Evolutionary conservation across 1,140 invertebrate species (phyloP).

Genomic region (Eriosoma lanigerum): DNA sequence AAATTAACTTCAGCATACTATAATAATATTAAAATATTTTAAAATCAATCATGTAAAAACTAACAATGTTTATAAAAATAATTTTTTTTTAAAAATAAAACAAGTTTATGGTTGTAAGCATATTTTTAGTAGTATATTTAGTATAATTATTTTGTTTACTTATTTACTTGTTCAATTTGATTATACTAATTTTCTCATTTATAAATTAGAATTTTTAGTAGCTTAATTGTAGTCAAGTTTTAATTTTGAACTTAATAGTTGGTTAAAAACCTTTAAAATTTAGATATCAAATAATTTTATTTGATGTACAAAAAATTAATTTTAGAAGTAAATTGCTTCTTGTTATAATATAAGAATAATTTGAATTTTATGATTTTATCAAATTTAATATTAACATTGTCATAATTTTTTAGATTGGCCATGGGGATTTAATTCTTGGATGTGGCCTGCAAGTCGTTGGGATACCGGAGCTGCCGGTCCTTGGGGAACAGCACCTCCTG

Average conservation of each 20-base stretch:
- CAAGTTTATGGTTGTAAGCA: not conserved
- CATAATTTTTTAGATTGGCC: slow-evolving; percentile 34
- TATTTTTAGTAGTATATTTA: not conserved
- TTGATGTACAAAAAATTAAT: not conserved
- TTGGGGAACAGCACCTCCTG: slow-evolving; percentile 31
- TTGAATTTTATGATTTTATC: not conserved
- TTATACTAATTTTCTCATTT: not conserved
- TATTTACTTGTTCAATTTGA: not conserved
- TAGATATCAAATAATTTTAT: not conserved
- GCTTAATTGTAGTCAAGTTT: not conserved
- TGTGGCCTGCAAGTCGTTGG: slow-evolving; percentile 43
- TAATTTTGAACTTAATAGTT: not conserved
- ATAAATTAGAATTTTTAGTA: not conserved
- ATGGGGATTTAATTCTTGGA: slow-evolving; percentile 48
- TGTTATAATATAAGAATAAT: not conserved
- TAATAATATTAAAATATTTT: too few relatives aligned
- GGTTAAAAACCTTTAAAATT: not conserved
- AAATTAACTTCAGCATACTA: too few relatives aligned
- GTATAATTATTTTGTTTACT: not conserved
- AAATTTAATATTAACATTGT: not conserved
- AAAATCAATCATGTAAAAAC: too few relatives aligned
- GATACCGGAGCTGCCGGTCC: slow-evolving; percentile 18
- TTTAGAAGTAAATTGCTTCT: not conserved
- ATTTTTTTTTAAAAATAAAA: not conserved
- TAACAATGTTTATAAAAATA: too few relatives aligned